Evolutionary conservation across 1,140 invertebrate genomes (phyloP).

Genomic region (Drosophila persimilis): DNA sequence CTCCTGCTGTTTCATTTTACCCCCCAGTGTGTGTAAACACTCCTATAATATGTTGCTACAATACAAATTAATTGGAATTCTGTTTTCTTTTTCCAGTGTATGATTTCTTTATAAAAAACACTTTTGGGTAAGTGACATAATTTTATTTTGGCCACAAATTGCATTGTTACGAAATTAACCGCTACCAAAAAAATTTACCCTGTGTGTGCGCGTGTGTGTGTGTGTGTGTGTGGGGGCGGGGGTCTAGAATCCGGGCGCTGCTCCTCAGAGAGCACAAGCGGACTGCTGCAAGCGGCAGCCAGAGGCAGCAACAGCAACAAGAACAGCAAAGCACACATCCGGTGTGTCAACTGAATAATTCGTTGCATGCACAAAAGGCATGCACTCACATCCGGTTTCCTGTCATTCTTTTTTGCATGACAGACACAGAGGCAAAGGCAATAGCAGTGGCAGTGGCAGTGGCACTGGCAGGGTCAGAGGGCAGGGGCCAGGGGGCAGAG

Average conservation of each 20-base stretch:
- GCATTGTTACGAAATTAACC: conserved; percentile 48
- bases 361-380: conserved; percentile 81
- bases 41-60: no score
- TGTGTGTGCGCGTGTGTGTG: conserved; percentile 4
- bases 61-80: no score
- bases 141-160: conserved; percentile 30
- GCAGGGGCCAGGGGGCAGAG: no score
- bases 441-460: no score
- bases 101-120: no score
- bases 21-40: no score
- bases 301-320: conserved; percentile 28
- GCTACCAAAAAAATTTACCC: no score
- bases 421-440: conserved; percentile 26
- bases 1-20: no score
- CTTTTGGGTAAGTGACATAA: conserved; percentile 16
- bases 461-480: no score
- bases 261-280: conserved; percentile 28
- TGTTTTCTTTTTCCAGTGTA: no score
- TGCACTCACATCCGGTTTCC: conserved; percentile 81
- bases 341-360: conserved; percentile 81
- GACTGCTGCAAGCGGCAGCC: conserved; percentile 3
- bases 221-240: not conserved
- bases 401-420: conserved; percentile 74
- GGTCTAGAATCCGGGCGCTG: conserved; percentile 19
- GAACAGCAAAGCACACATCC: conserved; percentile 79